phyloP scores from a whole-genome alignment of 2,888 invertebrate species.

The Prosopocoilus inquinatus region DNA sequence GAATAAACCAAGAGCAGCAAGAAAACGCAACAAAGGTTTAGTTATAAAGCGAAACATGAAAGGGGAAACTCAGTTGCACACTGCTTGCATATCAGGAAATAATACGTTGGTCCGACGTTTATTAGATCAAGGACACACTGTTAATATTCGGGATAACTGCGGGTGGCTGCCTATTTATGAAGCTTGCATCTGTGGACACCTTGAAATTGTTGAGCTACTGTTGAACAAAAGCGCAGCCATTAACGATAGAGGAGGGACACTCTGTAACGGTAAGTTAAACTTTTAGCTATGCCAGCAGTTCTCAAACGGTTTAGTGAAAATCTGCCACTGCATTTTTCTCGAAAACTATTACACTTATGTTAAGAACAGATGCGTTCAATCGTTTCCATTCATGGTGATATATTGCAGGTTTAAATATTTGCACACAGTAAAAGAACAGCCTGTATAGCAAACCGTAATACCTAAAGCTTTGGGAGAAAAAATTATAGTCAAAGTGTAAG shows the following conservation, averaged over 20 bases:
- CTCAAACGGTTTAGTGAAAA: no score
- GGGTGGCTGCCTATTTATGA: conserved; percentile 95
- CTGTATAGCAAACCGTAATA: no score
- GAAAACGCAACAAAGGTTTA: conserved; percentile 54
- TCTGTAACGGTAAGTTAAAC: conserved; percentile 72
- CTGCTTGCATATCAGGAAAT: conserved; percentile 83
- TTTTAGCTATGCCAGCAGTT: no score
- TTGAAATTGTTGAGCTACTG: conserved; percentile 2
- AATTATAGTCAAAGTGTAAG: no score
- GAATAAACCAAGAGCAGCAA: conserved; percentile 48
- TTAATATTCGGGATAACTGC: conserved; percentile 81
- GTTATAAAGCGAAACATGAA: conserved; percentile 74
- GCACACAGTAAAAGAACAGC: no score
- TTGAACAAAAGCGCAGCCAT: conserved; percentile 58
- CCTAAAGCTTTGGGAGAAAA: no score
- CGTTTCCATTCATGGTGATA: no score
- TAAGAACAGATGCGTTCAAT: no score
- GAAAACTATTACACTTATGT: no score
- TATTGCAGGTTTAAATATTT: no score
- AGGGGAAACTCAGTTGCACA: conserved; percentile 87
- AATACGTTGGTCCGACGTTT: conserved; percentile 64
- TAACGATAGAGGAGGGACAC: conserved; percentile 81
- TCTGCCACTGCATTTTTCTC: no score
- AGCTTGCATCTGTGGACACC: conserved; percentile 69
- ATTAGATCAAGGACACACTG: conserved; percentile 75